Base-by-base conservation (phyloP, 2,797 vertebrate genomes). In the Anniella stebbinsi region DNA sequence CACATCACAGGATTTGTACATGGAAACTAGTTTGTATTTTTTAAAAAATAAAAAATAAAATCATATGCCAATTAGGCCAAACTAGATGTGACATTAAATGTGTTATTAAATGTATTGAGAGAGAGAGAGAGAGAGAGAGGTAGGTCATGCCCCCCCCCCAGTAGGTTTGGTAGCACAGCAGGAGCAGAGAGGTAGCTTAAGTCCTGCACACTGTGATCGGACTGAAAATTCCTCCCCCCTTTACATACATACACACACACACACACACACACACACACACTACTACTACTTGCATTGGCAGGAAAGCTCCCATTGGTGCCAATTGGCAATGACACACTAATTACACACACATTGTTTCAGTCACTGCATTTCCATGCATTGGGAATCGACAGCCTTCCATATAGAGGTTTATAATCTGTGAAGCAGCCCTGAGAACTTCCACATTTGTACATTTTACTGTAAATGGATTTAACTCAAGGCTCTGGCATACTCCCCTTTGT, bases 381-480 rank as follows among this genome's bases (percentile, higher is more conserved):
- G 38, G 38, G 45, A 63, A 63, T 7, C 60, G 23, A 18, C 60
- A 63, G 54, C 51, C 17, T 81, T 23, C 18, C 1, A 36, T 38
- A 57, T 2, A 9, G 57, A 23, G 23, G 36, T 57, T 57, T 38
- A 25, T 11, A 1, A 25, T 15, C 6, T 36, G 30, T 57, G 41
- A 57, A 73, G 51, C 23, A 60, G 54, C 3, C 82, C 0, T 0
- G 54, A 70, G 77, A 84, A 77, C 38, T 57, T 78, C 54, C 48
- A 51, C 57, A 18, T 88, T 41, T 90, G 60, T 0, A 0, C 63
- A 57, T 91, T 90, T 66, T 0, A 0, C 69, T 57, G 66, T 70
- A 63, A 92, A 85, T n/a, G 84, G n/a, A 80, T 88, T n/a, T 60
- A 66, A 85, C 69, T 67, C 2, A 21, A 76, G 86, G 17, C 63